Evolutionary conservation across 2,113 vertebrate genomes (phyloP).

Genomic region (Peucedramus taeniatus): DNA sequence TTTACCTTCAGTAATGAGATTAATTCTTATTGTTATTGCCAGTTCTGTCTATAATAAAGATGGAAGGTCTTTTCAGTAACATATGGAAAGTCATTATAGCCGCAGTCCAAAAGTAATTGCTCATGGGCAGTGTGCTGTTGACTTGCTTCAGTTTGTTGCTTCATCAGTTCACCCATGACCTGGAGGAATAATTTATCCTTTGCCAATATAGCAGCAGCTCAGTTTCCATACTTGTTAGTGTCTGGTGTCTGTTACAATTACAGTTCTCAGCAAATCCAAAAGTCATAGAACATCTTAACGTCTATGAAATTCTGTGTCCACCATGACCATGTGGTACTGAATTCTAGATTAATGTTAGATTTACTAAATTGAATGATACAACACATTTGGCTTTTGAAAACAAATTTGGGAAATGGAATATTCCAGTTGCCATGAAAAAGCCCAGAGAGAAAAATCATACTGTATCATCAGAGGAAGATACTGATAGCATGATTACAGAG

Average conservation of each 20-base stretch:
- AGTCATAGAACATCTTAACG: background rate
- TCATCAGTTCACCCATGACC: conserved; percentile 5
- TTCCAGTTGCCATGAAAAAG: background rate
- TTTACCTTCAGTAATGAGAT: background rate
- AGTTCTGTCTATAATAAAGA: background rate
- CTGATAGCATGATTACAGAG: background rate
- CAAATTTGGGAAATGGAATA: background rate
- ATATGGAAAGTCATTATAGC: background rate
- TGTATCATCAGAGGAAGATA: background rate
- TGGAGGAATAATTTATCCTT: conserved; percentile 9
- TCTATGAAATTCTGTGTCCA: background rate
- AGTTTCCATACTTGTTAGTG: background rate
- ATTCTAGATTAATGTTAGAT: background rate
- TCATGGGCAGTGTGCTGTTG: background rate
- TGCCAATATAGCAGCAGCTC: background rate
- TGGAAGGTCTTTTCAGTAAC: background rate
- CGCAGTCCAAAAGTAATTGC: background rate
- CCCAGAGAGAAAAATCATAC: background rate
- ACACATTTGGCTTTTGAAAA: background rate
- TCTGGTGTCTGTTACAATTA: background rate
- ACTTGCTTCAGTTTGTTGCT: background rate
- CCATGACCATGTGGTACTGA: background rate
- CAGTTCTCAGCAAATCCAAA: background rate
- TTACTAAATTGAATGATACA: background rate
- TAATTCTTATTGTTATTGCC: background rate